Percentiles rank a stretch among this genome's conserved stretches.
phyloP scores from a whole-genome alignment of 2,113 vertebrate genomes.

The Rhinogobius similis region DNA sequence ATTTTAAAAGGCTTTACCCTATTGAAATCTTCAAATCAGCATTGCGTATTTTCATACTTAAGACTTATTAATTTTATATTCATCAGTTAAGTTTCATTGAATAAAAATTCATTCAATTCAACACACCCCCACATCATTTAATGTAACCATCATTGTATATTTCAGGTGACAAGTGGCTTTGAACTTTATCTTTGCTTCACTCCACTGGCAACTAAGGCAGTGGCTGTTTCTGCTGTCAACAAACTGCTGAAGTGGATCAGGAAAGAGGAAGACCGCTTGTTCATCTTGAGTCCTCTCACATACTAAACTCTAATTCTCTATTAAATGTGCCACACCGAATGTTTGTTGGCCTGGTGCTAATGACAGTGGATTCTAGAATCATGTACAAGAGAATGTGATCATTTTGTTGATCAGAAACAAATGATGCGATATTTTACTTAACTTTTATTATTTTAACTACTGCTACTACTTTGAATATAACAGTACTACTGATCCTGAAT shows the following conservation, averaged over 20 bases:
- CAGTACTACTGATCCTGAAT: not conserved
- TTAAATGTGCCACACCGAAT: not conserved
- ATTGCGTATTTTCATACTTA: too few species aligned
- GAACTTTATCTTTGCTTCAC: constrained; percentile 97
- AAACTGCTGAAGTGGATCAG: constrained; percentile 98
- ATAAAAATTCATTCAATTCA: not conserved
- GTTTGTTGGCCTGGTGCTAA: constrained; percentile 10
- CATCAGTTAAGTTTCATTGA: too few species aligned
- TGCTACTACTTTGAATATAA: not conserved
- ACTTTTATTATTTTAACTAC: constrained; percentile 30
- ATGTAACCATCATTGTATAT: not conserved
- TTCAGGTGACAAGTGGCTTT: constrained; percentile 93
- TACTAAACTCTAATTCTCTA: constrained; percentile 78
- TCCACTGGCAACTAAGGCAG: constrained; percentile 90
- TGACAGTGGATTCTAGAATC: not conserved
- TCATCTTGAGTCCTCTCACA: constrained; percentile 92
- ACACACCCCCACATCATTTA: not conserved
- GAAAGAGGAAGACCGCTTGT: constrained; percentile 96
- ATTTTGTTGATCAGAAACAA: not conserved
- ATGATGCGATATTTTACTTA: constrained; percentile 41
- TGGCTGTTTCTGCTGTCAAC: constrained; percentile 84
- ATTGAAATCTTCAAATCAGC: too few species aligned
- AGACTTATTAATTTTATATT: too few species aligned
- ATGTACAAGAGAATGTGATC: not conserved
- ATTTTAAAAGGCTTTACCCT: too few species aligned